Conservation (phyloP, 2,797 vertebrate genomes). For the Crax fasciolata region DNA sequence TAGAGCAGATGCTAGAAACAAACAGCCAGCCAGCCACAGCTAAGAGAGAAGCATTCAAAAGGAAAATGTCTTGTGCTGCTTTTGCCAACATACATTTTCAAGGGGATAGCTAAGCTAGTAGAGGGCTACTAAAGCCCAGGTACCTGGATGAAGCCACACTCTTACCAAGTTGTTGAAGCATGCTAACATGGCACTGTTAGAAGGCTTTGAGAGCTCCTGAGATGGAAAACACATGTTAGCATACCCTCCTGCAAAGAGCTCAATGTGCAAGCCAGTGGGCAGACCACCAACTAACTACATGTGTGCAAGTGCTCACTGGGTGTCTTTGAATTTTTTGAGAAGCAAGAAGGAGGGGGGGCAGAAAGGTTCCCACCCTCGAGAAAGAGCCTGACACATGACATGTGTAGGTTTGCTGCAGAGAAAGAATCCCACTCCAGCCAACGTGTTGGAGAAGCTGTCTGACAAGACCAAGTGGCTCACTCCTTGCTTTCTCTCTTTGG, state of each 20-base stretch:
- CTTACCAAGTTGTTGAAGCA: not conserved
- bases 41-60: not conserved
- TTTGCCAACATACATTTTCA: not conserved
- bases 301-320: constrained; percentile 4
- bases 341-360: not conserved
- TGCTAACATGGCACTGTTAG: constrained; percentile 9
- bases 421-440: constrained; percentile 1
- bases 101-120: not conserved
- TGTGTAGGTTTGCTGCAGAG: not conserved
- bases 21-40: not conserved
- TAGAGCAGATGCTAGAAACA: constrained; percentile 14
- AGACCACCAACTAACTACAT: constrained; percentile 65
- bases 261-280: not conserved
- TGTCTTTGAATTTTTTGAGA: constrained; percentile 28
- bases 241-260: constrained; percentile 22
- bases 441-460: not conserved
- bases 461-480: constrained; percentile 22
- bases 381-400: not conserved
- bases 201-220: not conserved
- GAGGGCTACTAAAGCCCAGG: not conserved
- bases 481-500: not conserved
- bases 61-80: not conserved
- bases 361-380: constrained; percentile 42
- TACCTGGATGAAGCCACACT: not conserved
- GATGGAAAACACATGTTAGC: constrained; percentile 53